phyloP scores from a whole-genome alignment of 2,888 invertebrate species.

The Tenthredo mesomela region DNA sequence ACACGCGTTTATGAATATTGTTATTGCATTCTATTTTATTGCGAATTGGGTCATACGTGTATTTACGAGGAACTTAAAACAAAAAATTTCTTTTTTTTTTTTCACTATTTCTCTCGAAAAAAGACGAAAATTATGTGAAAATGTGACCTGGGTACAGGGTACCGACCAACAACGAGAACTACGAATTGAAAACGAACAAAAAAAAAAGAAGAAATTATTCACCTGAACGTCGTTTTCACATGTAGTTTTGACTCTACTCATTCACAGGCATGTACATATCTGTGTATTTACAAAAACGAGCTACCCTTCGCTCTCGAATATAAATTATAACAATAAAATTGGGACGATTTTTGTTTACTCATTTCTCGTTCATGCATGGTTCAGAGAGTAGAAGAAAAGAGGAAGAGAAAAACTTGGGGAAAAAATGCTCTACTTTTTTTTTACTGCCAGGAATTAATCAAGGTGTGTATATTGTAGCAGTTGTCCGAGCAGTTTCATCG shows the following conservation, averaged over 20 bases:
- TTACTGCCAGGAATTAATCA: background rate
- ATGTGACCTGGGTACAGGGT: background rate
- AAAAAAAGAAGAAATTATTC: background rate
- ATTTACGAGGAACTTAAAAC: background rate
- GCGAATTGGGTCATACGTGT: background rate
- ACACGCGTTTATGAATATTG: background rate
- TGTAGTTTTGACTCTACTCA: too few species aligned
- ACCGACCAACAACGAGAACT: too few species aligned
- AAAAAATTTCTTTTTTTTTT: background rate
- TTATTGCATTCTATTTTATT: constrained; percentile 2
- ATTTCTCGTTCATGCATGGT: background rate
- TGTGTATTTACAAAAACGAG: background rate
- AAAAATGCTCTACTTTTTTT: background rate
- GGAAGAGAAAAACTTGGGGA: background rate
- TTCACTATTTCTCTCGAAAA: background rate
- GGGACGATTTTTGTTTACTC: background rate
- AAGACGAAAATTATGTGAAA: background rate
- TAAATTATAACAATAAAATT: background rate
- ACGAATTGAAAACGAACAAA: background rate
- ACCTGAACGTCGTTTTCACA: background rate
- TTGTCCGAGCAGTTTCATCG: background rate
- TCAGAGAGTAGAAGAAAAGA: background rate
- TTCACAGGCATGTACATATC: too few species aligned
- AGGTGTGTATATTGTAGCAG: constrained; percentile 3
- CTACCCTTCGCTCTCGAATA: background rate